Evolutionary conservation across 2,113 vertebrate genomes (phyloP).

Genomic region (Ictidomys tridecemlineatus): DNA sequence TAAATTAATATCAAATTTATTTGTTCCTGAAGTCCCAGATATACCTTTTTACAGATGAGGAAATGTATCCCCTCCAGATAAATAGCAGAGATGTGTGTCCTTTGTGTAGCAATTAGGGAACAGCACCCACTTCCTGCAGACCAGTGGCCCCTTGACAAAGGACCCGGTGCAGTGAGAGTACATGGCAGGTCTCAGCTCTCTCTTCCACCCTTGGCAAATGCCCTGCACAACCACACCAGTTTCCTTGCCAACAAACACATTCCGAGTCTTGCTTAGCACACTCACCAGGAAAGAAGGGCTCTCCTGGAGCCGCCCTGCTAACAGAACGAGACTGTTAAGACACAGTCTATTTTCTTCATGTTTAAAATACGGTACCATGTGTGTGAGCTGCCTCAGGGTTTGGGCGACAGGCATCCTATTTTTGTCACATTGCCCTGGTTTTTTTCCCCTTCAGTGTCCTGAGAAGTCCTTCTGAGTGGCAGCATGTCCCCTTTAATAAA

Average conservation of each 20-base stretch:
- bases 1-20: not conserved
- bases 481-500: conserved; percentile 62
- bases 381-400: conserved; percentile 72
- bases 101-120: not conserved
- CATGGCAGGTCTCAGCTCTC: not conserved
- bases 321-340: conserved; percentile 61
- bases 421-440: conserved; percentile 75
- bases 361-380: conserved; percentile 68
- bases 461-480: conserved; percentile 72
- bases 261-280: not conserved
- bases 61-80: not conserved
- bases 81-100: not conserved
- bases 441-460: conserved; percentile 39
- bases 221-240: fast-evolving
- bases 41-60: not conserved
- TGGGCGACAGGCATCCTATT: conserved; percentile 75
- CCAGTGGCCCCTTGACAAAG: fast-evolving
- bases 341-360: conserved; percentile 69
- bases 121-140: not conserved
- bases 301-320: not conserved
- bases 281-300: not conserved
- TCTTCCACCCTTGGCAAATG: not conserved
- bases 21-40: not conserved
- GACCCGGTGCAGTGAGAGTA: not conserved
- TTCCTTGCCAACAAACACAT: not conserved